These are phyloP conservation scores for Pollachius pollachius DNA, from an alignment of 2,113 vertebrate genomes.

Conservation along the genomic window DNA sequence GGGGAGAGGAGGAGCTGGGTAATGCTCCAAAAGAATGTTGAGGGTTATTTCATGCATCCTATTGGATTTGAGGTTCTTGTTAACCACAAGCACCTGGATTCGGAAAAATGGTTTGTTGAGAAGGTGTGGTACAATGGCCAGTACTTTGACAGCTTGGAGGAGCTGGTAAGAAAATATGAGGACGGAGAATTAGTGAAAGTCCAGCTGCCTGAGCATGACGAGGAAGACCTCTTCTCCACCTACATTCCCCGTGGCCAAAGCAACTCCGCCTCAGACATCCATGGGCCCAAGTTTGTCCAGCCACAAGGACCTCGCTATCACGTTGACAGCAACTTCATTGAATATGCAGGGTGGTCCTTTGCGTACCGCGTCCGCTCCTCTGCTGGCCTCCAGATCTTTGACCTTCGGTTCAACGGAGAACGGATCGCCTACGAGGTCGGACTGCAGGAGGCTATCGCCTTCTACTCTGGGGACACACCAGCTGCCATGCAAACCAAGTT, in stretches of 20 bases:
- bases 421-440: slow-evolving; percentile 88
- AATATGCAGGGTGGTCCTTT: slow-evolving; percentile 86
- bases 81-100: slow-evolving; percentile 76
- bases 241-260: slow-evolving; percentile 76
- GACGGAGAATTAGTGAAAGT: slow-evolving; percentile 56
- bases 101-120: slow-evolving; percentile 74
- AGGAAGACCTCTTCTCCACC: slow-evolving; percentile 75
- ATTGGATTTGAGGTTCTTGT: slow-evolving; percentile 85
- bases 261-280: slow-evolving; percentile 50
- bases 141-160: slow-evolving; percentile 76
- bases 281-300: slow-evolving; percentile 80
- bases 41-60: slow-evolving; percentile 88
- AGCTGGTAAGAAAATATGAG: slow-evolving; percentile 75
- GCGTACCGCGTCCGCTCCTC: slow-evolving; percentile 83
- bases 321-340: slow-evolving; percentile 74
- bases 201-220: slow-evolving; percentile 53
- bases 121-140: slow-evolving; percentile 85
- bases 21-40: slow-evolving; percentile 81
- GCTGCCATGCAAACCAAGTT: slow-evolving; percentile 91
- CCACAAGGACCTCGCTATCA: slow-evolving; percentile 78
- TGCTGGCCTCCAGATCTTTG: slow-evolving; percentile 83
- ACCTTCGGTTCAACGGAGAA: slow-evolving; percentile 81
- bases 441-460: slow-evolving; percentile 85
- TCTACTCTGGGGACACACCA: slow-evolving; percentile 84
- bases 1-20: slow-evolving; percentile 85